phyloP scores from a whole-genome alignment of 2,113 vertebrate genomes.

The Muntiacus reevesi region DNA sequence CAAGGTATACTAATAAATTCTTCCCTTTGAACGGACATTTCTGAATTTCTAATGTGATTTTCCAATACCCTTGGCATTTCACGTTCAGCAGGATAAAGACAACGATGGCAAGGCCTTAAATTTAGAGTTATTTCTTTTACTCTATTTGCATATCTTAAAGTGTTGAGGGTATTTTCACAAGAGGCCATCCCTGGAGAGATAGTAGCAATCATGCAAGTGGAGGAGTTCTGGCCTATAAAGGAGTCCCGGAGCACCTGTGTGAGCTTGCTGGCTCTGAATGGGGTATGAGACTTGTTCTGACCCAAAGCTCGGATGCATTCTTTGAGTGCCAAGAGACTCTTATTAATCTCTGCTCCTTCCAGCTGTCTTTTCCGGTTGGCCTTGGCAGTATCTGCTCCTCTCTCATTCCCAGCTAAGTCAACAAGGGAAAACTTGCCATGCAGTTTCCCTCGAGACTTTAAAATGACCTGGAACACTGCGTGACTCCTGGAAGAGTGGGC shows the following conservation, averaged over 20 bases:
- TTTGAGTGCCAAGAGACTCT: slow-evolving; percentile 89
- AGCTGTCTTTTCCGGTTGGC: slow-evolving; percentile 88
- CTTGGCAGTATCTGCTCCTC: slow-evolving; percentile 85
- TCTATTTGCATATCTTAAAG: slow-evolving; percentile 86
- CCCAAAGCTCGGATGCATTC: slow-evolving; percentile 89
- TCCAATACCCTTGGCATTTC: not conserved
- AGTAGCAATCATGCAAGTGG: slow-evolving; percentile 91
- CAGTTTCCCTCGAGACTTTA: slow-evolving; percentile 83
- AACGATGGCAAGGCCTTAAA: not conserved
- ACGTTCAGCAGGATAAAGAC: not conserved
- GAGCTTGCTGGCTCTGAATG: slow-evolving; percentile 90
- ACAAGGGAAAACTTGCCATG: slow-evolving; percentile 90
- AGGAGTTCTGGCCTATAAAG: slow-evolving; percentile 91
- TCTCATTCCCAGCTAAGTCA: slow-evolving; percentile 89
- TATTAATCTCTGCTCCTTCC: slow-evolving; percentile 90
- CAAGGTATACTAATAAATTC: not conserved
- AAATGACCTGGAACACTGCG: slow-evolving; percentile 89
- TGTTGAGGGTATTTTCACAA: slow-evolving; percentile 89
- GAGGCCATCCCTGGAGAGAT: slow-evolving; percentile 88
- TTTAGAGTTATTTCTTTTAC: slow-evolving; percentile 66
- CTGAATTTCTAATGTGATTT: not conserved
- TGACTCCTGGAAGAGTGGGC: slow-evolving; percentile 88
- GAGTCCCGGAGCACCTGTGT: slow-evolving; percentile 91
- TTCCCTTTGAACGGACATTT: not conserved
- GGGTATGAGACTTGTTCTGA: slow-evolving; percentile 87